phyloP scores from a whole-genome alignment of 53 echinoderm and acorn worm species.

The Henricia sp. region DNA sequence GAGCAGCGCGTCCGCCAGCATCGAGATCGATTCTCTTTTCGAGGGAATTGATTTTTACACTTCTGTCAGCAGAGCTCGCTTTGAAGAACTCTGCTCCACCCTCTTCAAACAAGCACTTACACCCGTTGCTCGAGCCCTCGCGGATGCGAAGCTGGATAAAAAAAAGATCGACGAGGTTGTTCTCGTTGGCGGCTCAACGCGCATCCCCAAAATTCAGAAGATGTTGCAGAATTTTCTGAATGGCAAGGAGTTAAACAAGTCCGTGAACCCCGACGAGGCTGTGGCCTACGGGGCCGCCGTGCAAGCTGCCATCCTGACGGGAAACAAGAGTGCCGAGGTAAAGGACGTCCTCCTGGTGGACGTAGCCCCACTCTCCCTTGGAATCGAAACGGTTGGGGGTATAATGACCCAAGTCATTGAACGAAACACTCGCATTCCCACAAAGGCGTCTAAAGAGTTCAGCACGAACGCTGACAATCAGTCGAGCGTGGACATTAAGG shows the following conservation, averaged over 20 bases:
- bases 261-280: conserved; percentile 89
- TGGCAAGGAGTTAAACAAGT: conserved; percentile 81
- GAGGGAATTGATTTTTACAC: too few relatives aligned
- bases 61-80: too few relatives aligned
- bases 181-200: conserved; percentile 85
- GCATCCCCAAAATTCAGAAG: conserved; percentile 89
- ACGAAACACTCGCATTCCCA: conserved; percentile 89
- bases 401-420: conserved; percentile 81
- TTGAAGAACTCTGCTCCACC: too few relatives aligned
- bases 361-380: conserved; percentile 78
- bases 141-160: conserved; percentile 81
- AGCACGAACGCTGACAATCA: too few relatives aligned
- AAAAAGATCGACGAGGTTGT: conserved; percentile 77
- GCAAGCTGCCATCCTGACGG: too few relatives aligned
- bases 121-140: conserved; percentile 76
- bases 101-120: conserved; percentile 75
- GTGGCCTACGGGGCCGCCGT: conserved; percentile 93
- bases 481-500: too few relatives aligned
- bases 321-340: conserved; percentile 73
- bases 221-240: too few relatives aligned
- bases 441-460: conserved; percentile 74
- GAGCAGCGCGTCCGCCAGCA: too few relatives aligned
- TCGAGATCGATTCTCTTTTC: too few relatives aligned
- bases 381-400: not conserved
- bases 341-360: conserved; percentile 81